Base-by-base conservation (phyloP, 2,888 invertebrate genomes). In the Rhamnusium bicolor region DNA sequence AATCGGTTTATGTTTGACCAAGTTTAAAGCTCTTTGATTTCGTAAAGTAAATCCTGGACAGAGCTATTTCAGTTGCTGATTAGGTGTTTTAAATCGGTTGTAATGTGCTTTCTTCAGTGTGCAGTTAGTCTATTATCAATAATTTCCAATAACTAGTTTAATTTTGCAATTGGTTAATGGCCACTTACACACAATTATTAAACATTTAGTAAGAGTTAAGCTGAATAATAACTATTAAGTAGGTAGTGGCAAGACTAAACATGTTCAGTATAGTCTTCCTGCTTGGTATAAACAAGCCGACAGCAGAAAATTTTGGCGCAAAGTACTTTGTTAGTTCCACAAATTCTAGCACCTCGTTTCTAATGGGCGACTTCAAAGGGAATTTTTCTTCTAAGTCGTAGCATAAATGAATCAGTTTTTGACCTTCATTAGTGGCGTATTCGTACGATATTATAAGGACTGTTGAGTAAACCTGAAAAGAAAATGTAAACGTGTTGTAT, bases 211-310 rank as follows among this genome's bases (percentile, higher is more conserved):
- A 29, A 18, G n/a, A 29, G 65, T 75, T 78, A 47, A 74, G 73
- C 29, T 77, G 79, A 51, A 76, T 74, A 32, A 76, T 63, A 19
- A 78, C 65, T 0, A 78, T 73, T 46, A 78, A 56, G 51, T 78
- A 78, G 0, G 74, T 75, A 1, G 73, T 72, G 14, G 69, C n/a
- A 16, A 53, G 63, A 16, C 71, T 69, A 4, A 78, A 19, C 10
- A 76, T 27, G 0, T 61, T 21, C 46, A 76, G 54, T 19, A 75
- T 46, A 8, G 65, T 63, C 3, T 63, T 68, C 46, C 68, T 75
- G 56, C 72, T 70, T 8, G 76, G 53, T 18, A 72, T 70, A 10
- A 76, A 62, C 0, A 74, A 47, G 16, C 71, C 76, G 7, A 74
- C n/a, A 14, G 72, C 62, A n/a, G 56, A 63, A 58, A 75, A 74